Percentiles rank a stretch among this genome's conserved stretches.
Evolutionary conservation across 2,797 vertebrate genomes (phyloP).

Genomic region (Knipowitschia caucasica): DNA sequence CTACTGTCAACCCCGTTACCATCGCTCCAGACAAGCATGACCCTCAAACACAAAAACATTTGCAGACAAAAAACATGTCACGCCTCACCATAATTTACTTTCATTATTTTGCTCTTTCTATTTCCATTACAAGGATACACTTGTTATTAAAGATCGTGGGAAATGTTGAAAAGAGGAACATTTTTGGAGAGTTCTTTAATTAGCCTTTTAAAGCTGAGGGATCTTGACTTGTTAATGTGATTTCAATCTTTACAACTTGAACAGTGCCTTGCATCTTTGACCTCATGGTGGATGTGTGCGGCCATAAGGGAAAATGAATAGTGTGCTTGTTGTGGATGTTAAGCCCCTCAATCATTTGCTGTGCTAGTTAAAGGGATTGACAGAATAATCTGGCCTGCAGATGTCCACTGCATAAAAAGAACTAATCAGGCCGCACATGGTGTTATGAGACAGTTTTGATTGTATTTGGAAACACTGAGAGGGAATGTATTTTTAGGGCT

Average conservation of each 20-base stretch:
- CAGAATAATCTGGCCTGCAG: background rate
- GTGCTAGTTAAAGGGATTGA: background rate
- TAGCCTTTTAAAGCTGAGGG: too few species aligned
- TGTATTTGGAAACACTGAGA: background rate
- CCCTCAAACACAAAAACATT: too few species aligned
- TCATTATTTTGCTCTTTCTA: too few species aligned
- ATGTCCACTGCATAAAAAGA: slow-evolving; percentile 10
- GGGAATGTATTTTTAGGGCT: background rate
- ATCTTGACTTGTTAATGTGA: too few species aligned
- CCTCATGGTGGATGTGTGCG: background rate
- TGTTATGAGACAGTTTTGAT: background rate
- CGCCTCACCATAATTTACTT: too few species aligned
- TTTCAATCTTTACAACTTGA: background rate
- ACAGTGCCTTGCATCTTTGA: background rate
- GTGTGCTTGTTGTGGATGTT: background rate
- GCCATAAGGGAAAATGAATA: background rate
- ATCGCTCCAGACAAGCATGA: too few species aligned
- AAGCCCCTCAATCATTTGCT: background rate
- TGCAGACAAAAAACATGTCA: too few species aligned
- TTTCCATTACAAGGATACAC: too few species aligned
- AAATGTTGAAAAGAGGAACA: too few species aligned
- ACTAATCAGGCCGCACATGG: slow-evolving; percentile 8
- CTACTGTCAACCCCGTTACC: too few species aligned
- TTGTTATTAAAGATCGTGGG: too few species aligned
- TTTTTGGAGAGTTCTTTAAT: too few species aligned